Evolutionary conservation across 2,797 vertebrate species (phyloP).

Genomic region (Salmo trutta): DNA sequence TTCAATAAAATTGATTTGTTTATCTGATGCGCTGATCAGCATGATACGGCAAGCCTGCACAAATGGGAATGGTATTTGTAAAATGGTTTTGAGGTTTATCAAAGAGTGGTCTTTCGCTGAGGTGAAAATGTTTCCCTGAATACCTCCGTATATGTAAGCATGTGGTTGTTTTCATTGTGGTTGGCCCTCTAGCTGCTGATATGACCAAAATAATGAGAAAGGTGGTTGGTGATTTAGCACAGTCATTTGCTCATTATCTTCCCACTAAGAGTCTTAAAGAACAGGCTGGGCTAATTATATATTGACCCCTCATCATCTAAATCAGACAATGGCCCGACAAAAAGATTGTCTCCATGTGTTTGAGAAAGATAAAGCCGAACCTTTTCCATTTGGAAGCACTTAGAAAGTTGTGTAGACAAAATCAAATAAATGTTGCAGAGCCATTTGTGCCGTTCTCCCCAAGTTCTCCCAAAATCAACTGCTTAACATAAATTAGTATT

Average conservation of each 20-base stretch:
- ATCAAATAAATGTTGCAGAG: background rate
- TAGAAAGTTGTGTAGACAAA: constrained; percentile 4
- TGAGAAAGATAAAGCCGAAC: background rate
- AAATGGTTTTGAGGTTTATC: background rate
- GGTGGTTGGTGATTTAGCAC: background rate
- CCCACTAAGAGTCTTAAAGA: constrained; percentile 1
- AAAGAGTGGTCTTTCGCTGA: background rate
- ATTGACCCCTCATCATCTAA: background rate
- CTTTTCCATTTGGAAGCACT: background rate
- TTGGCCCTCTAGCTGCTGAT: background rate
- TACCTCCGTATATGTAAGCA: background rate
- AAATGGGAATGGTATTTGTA: background rate
- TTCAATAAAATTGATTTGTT: background rate
- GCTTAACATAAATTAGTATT: constrained; percentile 79
- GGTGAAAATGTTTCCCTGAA: background rate
- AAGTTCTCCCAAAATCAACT: constrained; percentile 63
- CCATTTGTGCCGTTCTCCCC: constrained; percentile 54
- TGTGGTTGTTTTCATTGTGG: background rate
- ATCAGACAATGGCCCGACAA: background rate
- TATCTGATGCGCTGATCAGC: background rate
- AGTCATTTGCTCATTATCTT: background rate
- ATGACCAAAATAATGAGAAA: background rate
- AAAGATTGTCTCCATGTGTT: background rate
- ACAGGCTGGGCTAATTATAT: background rate
- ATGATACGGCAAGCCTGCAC: background rate